Evolutionary conservation across 2,797 vertebrate species (phyloP).

Genomic region (Acanthurus tractus): DNA sequence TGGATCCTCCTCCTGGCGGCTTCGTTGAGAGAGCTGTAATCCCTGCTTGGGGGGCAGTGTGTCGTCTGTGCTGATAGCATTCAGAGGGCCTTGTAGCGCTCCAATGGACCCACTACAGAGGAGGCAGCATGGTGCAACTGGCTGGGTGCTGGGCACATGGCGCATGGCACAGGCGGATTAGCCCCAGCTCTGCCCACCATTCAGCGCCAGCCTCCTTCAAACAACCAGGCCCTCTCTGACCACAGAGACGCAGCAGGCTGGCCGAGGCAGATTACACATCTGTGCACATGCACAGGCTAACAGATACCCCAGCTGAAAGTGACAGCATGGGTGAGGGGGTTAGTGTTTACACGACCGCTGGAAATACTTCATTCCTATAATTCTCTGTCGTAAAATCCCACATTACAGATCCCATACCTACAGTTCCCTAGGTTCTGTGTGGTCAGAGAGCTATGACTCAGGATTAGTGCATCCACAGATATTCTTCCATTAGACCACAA

Average conservation of each 20-base stretch:
- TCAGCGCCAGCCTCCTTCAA: constrained; percentile 69
- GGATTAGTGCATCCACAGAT: constrained; percentile 33
- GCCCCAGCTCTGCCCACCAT: constrained; percentile 62
- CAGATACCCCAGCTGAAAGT: constrained; percentile 43
- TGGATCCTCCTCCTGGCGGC: constrained; percentile 77
- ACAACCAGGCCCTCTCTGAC: constrained; percentile 62
- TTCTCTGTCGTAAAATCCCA: constrained; percentile 45
- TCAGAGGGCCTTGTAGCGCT: constrained; percentile 78
- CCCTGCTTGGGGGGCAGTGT: constrained; percentile 82
- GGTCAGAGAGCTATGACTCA: constrained; percentile 47
- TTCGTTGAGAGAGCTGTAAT: constrained; percentile 84
- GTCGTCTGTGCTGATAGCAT: constrained; percentile 86
- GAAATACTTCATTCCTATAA: constrained; percentile 59
- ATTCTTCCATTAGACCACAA: background rate
- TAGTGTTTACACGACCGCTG: constrained; percentile 52
- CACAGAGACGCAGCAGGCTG: constrained; percentile 74
- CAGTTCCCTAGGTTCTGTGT: constrained; percentile 29
- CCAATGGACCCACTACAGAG: constrained; percentile 79
- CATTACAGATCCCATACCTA: constrained; percentile 44
- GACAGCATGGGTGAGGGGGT: constrained; percentile 50
- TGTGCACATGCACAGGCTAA: constrained; percentile 44
- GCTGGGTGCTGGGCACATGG: constrained; percentile 76
- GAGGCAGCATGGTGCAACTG: constrained; percentile 71
- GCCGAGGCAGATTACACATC: constrained; percentile 79
- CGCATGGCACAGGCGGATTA: constrained; percentile 80